A percentile compares a stretch with the other conserved stretches of the same genome.
phyloP scores from a whole-genome alignment of 2,888 invertebrate genomes.

The Diaphora mendica region DNA sequence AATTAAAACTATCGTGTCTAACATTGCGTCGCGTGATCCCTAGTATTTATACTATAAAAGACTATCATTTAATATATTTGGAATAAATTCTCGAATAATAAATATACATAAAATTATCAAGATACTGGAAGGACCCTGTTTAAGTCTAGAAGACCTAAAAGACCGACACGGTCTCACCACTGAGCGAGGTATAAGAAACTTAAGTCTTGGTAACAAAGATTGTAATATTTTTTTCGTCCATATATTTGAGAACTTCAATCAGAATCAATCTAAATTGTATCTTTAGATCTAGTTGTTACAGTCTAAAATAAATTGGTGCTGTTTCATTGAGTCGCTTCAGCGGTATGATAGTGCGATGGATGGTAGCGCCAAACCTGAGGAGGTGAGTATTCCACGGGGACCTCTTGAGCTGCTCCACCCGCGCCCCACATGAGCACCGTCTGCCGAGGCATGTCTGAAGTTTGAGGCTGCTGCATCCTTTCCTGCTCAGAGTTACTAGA shows the following conservation, averaged over 20 bases:
- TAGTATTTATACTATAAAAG: constrained; percentile 61
- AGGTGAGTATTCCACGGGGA: constrained; percentile 80
- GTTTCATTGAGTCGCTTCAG: constrained; percentile 82
- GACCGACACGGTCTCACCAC: constrained; percentile 60
- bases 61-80: constrained; percentile 77
- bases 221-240: constrained; percentile 40
- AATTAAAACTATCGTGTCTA: constrained; percentile 50
- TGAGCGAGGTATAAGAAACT: constrained; percentile 73
- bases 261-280: constrained; percentile 15
- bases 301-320: constrained; percentile 25
- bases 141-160: constrained; percentile 68
- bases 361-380: constrained; percentile 85
- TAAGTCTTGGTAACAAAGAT: constrained; percentile 69
- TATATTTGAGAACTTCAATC: constrained; percentile 19
- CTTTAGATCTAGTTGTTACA: constrained; percentile 13
- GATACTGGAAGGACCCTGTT: constrained; percentile 82
- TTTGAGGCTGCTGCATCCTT: constrained; percentile 72
- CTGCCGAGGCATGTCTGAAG: constrained; percentile 90
- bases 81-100: constrained; percentile 70
- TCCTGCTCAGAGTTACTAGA: constrained; percentile 81
- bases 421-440: constrained; percentile 98
- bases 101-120: constrained; percentile 54
- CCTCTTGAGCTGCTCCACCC: constrained; percentile 79
- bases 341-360: constrained; percentile 83
- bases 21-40: constrained; percentile 61